Percentiles rank a stretch among this genome's conserved stretches.
These are phyloP conservation scores for Blera fallax DNA, from an alignment of 2,888 invertebrate species.

Conservation along the genomic window DNA sequence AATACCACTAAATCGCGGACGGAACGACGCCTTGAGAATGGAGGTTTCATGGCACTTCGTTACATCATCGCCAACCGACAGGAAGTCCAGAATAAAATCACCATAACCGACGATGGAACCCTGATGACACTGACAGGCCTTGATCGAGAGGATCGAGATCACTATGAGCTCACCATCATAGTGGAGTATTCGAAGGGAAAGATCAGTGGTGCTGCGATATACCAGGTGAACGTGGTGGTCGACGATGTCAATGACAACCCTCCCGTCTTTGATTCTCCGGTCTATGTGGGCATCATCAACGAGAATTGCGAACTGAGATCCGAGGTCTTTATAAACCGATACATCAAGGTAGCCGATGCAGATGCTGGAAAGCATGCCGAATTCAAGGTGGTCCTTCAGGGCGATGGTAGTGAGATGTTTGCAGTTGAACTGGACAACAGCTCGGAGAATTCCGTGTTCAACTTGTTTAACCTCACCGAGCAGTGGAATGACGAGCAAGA, in stretches of 20 bases:
- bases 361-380: conserved; percentile 87
- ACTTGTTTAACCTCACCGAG: conserved; percentile 80
- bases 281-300: conserved; percentile 89
- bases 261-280: conserved; percentile 87
- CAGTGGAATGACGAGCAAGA: conserved; percentile 80
- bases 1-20: conserved; percentile 70
- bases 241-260: conserved; percentile 94
- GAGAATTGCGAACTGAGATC: conserved; percentile 90
- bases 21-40: conserved; percentile 77
- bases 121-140: conserved; percentile 89
- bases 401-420: conserved; percentile 90
- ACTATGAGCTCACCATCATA: conserved; percentile 90
- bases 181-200: conserved; percentile 89
- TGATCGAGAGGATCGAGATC: conserved; percentile 88
- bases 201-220: conserved; percentile 88
- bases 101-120: conserved; percentile 89
- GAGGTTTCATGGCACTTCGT: conserved; percentile 83
- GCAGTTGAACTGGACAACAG: conserved; percentile 84
- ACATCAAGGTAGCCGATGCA: conserved; percentile 87
- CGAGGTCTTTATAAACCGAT: conserved; percentile 87
- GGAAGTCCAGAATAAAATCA: conserved; percentile 90
- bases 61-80: conserved; percentile 92
- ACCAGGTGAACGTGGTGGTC: conserved; percentile 90
- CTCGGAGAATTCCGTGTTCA: conserved; percentile 79
- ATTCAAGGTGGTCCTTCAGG: conserved; percentile 87